These are phyloP conservation scores for Menura novaehollandiae DNA, from an alignment of 2,113 vertebrate species.

Conservation along the genomic window DNA sequence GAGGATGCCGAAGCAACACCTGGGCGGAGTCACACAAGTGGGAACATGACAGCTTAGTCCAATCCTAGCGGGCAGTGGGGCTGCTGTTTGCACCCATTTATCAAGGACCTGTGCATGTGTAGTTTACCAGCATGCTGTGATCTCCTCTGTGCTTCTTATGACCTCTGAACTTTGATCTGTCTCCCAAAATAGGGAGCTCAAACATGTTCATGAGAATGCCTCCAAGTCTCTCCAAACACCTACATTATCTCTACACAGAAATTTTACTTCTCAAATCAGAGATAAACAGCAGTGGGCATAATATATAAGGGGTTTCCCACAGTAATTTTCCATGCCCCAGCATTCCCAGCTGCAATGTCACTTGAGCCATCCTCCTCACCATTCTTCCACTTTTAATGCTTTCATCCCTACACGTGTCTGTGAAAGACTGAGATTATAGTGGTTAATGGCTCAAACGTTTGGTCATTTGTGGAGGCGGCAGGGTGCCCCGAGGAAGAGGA, in stretches of 20 bases:
- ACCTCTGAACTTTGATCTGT: not conserved
- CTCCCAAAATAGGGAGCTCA: not conserved
- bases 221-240: not conserved
- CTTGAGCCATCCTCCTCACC: not conserved
- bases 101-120: fast-evolving
- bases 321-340: not conserved
- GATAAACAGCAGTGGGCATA: not conserved
- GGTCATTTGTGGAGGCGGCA: too few relatives aligned
- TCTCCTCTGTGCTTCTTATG: not conserved
- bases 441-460: too few relatives aligned
- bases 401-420: fast-evolving
- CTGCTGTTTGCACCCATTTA: not conserved
- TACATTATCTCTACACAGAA: not conserved
- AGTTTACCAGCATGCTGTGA: fast-evolving
- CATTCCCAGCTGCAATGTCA: not conserved
- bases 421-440: not conserved
- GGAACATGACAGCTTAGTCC: not conserved
- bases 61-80: not conserved
- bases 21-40: not conserved
- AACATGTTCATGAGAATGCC: not conserved
- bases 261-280: not conserved
- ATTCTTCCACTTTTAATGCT: not conserved
- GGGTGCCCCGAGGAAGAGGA: fast-evolving
- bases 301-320: not conserved
- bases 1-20: not conserved